Evolutionary conservation across 2,113 vertebrate species (phyloP).

Genomic region (Heterotis niloticus): DNA sequence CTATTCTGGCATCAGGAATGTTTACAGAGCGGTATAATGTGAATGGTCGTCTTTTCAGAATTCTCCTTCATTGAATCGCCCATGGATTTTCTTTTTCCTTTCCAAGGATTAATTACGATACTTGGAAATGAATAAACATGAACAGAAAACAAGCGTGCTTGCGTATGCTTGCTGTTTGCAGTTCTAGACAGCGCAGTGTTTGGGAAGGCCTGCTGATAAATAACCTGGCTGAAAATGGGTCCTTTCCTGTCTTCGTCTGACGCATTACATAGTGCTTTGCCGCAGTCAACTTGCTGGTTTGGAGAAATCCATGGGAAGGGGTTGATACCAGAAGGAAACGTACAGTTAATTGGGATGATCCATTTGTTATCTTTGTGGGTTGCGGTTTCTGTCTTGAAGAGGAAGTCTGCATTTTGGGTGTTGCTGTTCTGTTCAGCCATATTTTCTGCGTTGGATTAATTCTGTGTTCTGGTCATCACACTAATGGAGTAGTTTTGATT

Average conservation of each 20-base stretch:
- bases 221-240: neutral
- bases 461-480: neutral
- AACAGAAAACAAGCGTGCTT: neutral
- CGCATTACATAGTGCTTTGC: neutral
- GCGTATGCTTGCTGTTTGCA: neutral
- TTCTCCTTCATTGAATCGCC: neutral
- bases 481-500: neutral
- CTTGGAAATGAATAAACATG: constrained; percentile 10
- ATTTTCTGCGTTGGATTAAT: neutral
- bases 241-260: neutral
- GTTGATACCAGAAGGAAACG: constrained; percentile 9
- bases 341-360: constrained; percentile 14
- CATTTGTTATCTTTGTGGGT: neutral
- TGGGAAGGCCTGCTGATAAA: neutral
- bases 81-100: neutral
- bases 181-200: no score
- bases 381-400: neutral
- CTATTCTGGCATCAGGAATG: neutral
- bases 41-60: neutral
- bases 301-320: neutral
- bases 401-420: neutral
- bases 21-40: neutral
- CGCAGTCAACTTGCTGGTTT: neutral
- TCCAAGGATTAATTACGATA: neutral
- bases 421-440: neutral